A percentile compares a stretch with the other conserved stretches of the same genome.
Conservation (phyloP, 2,888 invertebrate species). For the Artemia sp. region DNA sequence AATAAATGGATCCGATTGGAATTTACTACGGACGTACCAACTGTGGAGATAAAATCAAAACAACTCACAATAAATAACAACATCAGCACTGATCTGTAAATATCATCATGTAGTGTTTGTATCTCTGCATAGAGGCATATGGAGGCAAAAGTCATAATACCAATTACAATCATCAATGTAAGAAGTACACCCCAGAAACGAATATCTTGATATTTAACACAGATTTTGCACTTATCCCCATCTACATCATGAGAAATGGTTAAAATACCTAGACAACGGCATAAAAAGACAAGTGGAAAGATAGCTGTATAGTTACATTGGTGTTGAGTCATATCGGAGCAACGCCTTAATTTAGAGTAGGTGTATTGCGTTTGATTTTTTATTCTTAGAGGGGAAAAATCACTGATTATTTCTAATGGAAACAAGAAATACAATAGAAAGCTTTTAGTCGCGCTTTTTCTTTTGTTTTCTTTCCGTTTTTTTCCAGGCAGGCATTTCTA, state of each 20-base stretch:
- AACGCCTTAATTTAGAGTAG: too few species aligned
- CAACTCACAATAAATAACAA: neutral
- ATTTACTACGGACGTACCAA: neutral
- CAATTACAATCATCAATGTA: neutral
- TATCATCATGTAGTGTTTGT: neutral
- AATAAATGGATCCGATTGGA: neutral
- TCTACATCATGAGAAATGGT: neutral
- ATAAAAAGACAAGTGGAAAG: neutral
- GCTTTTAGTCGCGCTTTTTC: too few species aligned
- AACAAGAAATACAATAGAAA: too few species aligned
- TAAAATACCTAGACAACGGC: neutral
- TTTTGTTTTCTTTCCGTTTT: too few species aligned
- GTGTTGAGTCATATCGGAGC: neutral
- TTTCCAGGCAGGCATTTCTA: too few species aligned
- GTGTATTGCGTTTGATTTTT: too few species aligned
- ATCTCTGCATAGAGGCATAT: neutral
- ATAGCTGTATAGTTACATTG: slow-evolving; percentile 5
- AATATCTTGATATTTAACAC: slow-evolving; percentile 1
- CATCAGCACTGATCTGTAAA: neutral
- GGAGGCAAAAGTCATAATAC: neutral
- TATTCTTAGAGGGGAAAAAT: too few species aligned
- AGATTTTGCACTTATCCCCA: neutral
- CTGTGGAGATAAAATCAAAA: neutral
- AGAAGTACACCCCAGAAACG: neutral
- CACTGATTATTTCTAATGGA: too few species aligned